These are phyloP conservation scores for Dryocosmus kuriphilus DNA, from an alignment of 2,888 invertebrate genomes.

Conservation along the genomic window DNA sequence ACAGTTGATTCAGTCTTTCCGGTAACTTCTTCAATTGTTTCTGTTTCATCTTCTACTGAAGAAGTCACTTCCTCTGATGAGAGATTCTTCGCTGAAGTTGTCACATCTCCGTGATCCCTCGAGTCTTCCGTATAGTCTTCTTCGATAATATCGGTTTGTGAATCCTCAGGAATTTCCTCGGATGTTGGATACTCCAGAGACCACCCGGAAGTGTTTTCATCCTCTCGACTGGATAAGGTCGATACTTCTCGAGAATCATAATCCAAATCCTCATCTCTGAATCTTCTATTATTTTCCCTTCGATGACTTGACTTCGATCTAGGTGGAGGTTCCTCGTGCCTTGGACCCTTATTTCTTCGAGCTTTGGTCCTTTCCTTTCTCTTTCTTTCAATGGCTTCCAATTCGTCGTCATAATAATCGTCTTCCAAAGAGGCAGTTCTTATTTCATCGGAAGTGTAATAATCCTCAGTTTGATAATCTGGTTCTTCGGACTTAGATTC, in stretches of 20 bases:
- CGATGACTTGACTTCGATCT: neutral
- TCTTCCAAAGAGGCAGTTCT: slow-evolving; percentile 1
- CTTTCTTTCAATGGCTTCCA: neutral
- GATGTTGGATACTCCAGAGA: slow-evolving; percentile 55
- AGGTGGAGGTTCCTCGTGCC: neutral
- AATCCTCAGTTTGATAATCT: slow-evolving; percentile 31
- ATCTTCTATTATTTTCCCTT: neutral
- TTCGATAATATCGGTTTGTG: slow-evolving; percentile 52
- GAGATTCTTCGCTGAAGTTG: slow-evolving; percentile 23
- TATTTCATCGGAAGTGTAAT: slow-evolving; percentile 1
- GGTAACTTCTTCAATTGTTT: slow-evolving; percentile 31
- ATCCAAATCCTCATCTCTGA: slow-evolving; percentile 14
- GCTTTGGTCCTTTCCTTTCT: slow-evolving; percentile 21
- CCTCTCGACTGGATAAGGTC: slow-evolving; percentile 22
- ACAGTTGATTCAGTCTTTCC: slow-evolving; percentile 21
- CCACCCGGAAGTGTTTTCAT: neutral
- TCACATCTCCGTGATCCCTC: slow-evolving; percentile 46
- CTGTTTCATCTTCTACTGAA: slow-evolving; percentile 21
- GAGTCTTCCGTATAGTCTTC: slow-evolving; percentile 46
- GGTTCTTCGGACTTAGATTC: slow-evolving; percentile 30
- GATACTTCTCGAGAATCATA: slow-evolving; percentile 19
- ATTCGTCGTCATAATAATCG: slow-evolving; percentile 21
- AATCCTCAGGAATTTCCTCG: slow-evolving; percentile 55
- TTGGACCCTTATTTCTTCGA: slow-evolving; percentile 19
- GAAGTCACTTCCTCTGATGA: slow-evolving; percentile 11